Base-by-base conservation (phyloP, 2,113 vertebrate genomes). In the Gobio gobio region DNA sequence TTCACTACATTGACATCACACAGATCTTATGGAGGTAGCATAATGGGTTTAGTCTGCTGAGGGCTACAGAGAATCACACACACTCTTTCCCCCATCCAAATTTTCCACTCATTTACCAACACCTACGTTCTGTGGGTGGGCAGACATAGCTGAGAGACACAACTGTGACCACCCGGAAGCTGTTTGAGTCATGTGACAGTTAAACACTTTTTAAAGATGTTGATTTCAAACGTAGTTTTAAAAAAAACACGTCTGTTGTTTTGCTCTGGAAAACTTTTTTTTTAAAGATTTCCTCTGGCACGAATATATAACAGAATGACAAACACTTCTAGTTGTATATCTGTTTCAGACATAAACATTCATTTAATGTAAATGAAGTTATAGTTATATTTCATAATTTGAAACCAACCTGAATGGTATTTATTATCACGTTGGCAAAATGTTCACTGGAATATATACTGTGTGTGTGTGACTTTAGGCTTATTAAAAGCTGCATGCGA, bases 91-190 rank as follows among this genome's bases (percentile, higher is more conserved):
- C 58, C 43, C 76, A 76, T 79, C 56, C 83, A 83, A 83, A 83
- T 83, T 82, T 83, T 83, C 56, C 83, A 83, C 84, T 78, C 80
- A 83, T 85, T 85, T 88, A 68, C 75, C 83, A 91, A 93, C 90
- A 92, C 92, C 90, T 94, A 91, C 89, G 22, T 89, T 75, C 86
- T 89, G 91, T 92, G 92, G 90, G 92, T 94, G 92, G 91, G 90
- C 92, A 93, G 87, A 89, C 89, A 74, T 76, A 73, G 82, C 86
- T 76, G 89, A 89, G 86, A 90, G 89, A 88, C 85, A 88, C 89
- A 89, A 88, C 90, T 87, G 86, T 77, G 91, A 89, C 91, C 93
- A 92, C 92, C 91, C 88, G 87, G 88, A 91, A 92, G 90, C 83
- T 86, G 88, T 89, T 88, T 82, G 88, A 91, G 88, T 56, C 83